phyloP scores from a whole-genome alignment of 2,113 vertebrate genomes.

The Emydura subglobosa region DNA sequence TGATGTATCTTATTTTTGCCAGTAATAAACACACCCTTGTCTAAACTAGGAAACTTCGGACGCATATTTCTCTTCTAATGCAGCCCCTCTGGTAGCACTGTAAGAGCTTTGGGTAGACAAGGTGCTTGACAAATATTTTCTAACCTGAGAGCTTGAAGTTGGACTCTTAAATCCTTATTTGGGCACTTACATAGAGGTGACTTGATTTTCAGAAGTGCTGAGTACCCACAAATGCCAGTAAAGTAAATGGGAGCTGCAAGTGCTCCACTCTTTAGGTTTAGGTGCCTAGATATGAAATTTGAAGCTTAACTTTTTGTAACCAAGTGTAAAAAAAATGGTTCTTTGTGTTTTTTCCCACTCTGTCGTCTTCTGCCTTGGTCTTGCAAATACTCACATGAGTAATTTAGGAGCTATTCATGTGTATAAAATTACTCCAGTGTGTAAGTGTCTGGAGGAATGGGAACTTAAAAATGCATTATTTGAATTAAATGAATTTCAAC shows the following conservation, averaged over 20 bases:
- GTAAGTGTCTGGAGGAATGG: not conserved
- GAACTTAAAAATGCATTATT: conserved; percentile 47
- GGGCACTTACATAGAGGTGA: not conserved
- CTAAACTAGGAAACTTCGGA: not conserved
- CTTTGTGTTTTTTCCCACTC: conserved; percentile 47
- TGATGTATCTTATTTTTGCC: not conserved
- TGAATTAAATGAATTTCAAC: conserved; percentile 55
- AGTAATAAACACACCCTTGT: not conserved
- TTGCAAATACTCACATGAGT: conserved; percentile 12
- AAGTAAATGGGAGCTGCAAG: not conserved
- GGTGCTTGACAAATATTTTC: not conserved
- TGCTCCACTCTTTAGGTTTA: not conserved
- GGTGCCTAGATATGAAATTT: not conserved
- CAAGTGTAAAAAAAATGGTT: conserved; percentile 10
- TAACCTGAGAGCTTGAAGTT: not conserved
- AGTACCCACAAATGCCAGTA: not conserved
- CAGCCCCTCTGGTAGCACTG: not conserved
- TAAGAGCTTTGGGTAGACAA: not conserved
- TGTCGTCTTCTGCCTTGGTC: conserved; percentile 11
- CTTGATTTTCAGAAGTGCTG: not conserved
- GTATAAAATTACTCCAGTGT: conserved; percentile 31
- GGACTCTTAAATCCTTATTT: not conserved
- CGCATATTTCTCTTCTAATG: not conserved
- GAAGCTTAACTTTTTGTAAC: conserved; percentile 9
- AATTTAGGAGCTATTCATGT: conserved; percentile 52